A percentile compares a stretch with the other conserved stretches of the same genome.
phyloP scores from a whole-genome alignment of 2,797 vertebrate genomes.

The Sylvia borin region DNA sequence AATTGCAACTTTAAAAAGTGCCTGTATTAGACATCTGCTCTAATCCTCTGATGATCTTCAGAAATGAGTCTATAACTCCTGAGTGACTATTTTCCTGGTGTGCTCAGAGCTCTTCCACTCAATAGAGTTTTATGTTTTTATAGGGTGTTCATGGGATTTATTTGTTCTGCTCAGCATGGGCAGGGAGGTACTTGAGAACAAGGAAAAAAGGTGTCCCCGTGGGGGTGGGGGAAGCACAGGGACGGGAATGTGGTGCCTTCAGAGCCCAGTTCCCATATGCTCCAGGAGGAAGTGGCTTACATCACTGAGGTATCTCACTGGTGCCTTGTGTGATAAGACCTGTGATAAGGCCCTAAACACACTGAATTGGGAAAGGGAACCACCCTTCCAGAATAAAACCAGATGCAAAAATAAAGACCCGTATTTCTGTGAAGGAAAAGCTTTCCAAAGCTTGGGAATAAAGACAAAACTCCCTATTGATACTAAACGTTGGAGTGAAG shows the following conservation, averaged over 20 bases:
- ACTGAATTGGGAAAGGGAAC: background rate
- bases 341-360: background rate
- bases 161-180: background rate
- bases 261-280: background rate
- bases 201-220: background rate
- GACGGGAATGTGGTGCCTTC: background rate
- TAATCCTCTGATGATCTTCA: background rate
- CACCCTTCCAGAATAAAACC: background rate
- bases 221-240: background rate
- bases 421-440: background rate
- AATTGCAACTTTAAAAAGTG: background rate
- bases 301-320: background rate
- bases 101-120: background rate
- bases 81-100: background rate
- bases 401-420: background rate
- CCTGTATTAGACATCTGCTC: background rate
- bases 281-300: background rate
- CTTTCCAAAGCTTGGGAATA: background rate
- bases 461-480: background rate
- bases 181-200: background rate
- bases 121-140: background rate
- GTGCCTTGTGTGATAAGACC: background rate
- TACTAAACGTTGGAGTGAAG: background rate
- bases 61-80: background rate
- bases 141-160: background rate